phyloP scores from a whole-genome alignment of 2,113 vertebrate genomes.

The Chionomys nivalis region DNA sequence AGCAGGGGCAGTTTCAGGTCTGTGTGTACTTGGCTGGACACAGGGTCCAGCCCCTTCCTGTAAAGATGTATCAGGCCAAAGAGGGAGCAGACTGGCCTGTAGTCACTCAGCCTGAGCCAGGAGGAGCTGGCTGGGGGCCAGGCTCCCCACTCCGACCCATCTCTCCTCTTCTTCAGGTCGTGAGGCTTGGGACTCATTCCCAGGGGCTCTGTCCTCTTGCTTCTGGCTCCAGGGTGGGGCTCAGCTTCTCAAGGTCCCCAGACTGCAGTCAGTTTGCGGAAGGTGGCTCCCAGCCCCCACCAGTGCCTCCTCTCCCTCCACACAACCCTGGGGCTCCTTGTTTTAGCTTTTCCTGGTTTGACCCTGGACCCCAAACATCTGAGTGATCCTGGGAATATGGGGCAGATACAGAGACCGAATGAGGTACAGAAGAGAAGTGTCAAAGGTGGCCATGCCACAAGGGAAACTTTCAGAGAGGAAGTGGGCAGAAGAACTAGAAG shows the following conservation, averaged over 20 bases:
- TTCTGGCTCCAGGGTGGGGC: fast-evolving
- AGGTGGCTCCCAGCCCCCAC: fast-evolving
- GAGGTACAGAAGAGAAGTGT: neutral
- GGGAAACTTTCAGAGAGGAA: constrained; percentile 17
- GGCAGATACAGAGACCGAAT: neutral
- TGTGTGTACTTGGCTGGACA: neutral
- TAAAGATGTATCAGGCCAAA: neutral
- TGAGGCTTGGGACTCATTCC: neutral
- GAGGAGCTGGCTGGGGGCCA: neutral
- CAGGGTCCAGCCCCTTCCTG: too few species aligned
- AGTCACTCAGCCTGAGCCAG: neutral
- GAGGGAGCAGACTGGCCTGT: neutral
- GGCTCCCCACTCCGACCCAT: neutral
- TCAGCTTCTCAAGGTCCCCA: fast-evolving
- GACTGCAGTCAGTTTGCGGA: neutral
- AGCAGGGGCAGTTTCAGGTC: neutral
- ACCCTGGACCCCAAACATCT: fast-evolving
- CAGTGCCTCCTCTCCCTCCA: fast-evolving
- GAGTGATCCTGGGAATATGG: fast-evolving
- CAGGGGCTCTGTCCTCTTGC: fast-evolving
- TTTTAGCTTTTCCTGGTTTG: neutral
- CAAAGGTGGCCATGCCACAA: fast-evolving
- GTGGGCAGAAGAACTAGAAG: constrained; percentile 25
- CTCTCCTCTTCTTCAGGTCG: neutral
- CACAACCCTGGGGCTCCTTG: neutral